These are phyloP conservation scores for Channa maculata DNA, from an alignment of 2,113 vertebrate species.

Conservation along the genomic window DNA sequence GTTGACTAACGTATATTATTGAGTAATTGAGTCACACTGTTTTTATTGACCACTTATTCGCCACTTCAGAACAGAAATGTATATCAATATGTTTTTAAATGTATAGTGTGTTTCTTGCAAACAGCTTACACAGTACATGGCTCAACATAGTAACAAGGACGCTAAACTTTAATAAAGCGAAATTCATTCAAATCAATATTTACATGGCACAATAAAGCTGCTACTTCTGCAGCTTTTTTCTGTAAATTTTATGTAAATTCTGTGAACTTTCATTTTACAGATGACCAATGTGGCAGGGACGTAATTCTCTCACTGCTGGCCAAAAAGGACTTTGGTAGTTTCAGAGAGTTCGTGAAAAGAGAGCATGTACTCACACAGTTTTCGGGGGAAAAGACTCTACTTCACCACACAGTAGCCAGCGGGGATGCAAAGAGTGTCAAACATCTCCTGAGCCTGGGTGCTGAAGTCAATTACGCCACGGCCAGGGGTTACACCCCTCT, in stretches of 20 bases:
- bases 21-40: neutral
- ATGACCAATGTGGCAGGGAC: constrained; percentile 16
- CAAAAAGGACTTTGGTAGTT: constrained; percentile 77
- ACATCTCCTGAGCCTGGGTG: constrained; percentile 82
- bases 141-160: neutral
- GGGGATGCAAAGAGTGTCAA: constrained; percentile 80
- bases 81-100: neutral
- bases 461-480: constrained; percentile 78
- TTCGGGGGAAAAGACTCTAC: constrained; percentile 77
- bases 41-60: constrained; percentile 1
- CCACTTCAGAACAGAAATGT: neutral
- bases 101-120: too few relatives aligned
- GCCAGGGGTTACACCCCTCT: constrained; percentile 84
- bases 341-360: constrained; percentile 65
- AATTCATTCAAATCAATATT: neutral
- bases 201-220: too few relatives aligned
- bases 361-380: constrained; percentile 68
- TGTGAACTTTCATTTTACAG: constrained; percentile 58
- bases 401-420: constrained; percentile 84
- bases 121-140: neutral
- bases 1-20: neutral
- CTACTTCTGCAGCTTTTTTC: neutral
- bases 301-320: constrained; percentile 67
- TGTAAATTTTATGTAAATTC: neutral
- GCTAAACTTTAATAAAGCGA: neutral